phyloP scores from a whole-genome alignment of 2,113 vertebrate genomes.

The Sinocyclocheilus grahami region DNA sequence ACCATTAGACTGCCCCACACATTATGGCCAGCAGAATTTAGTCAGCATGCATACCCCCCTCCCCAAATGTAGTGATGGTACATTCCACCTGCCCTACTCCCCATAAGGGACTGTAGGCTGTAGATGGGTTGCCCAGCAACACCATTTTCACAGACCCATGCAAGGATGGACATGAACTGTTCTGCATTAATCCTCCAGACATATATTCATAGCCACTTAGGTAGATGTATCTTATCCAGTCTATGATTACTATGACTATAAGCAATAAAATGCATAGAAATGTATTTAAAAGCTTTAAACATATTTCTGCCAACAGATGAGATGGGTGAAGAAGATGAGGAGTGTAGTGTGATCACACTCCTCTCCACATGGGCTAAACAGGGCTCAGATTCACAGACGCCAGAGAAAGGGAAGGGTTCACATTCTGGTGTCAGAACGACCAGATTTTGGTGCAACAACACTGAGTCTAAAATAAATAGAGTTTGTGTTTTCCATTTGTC shows the following conservation, averaged over 20 bases:
- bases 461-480: not conserved
- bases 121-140: slow-evolving; percentile 67
- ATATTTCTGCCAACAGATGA: not conserved
- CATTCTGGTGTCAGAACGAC: not conserved
- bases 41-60: slow-evolving; percentile 27
- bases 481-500: slow-evolving; percentile 1
- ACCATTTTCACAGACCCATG: slow-evolving; percentile 57
- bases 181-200: slow-evolving; percentile 40
- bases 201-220: not conserved
- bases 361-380: not conserved
- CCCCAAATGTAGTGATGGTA: slow-evolving; percentile 50
- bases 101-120: slow-evolving; percentile 60
- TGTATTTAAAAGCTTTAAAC: not conserved
- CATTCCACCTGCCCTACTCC: slow-evolving; percentile 59
- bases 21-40: not conserved
- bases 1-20: not conserved
- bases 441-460: not conserved
- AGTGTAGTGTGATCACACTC: not conserved
- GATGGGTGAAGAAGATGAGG: not conserved
- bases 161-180: slow-evolving; percentile 44
- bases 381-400: not conserved
- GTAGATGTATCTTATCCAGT: not conserved
- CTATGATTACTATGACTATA: not conserved
- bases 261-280: too few relatives aligned
- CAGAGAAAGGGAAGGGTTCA: too few relatives aligned